These are phyloP conservation scores for Drosophila pegasa DNA, from an alignment of 2,888 invertebrate species.

Conservation along the genomic window DNA sequence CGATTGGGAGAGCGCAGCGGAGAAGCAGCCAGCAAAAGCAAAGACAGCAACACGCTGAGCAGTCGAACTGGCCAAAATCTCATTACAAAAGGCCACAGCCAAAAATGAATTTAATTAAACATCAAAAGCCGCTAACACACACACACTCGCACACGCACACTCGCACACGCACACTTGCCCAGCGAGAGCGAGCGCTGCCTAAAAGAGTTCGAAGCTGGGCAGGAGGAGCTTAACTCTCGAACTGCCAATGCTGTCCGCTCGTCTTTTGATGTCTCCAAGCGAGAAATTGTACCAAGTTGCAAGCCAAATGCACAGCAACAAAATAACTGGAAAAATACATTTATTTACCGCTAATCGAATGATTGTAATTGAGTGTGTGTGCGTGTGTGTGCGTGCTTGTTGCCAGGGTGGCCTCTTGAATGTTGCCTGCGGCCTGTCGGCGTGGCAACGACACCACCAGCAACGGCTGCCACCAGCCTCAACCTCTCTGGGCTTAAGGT, in stretches of 20 bases:
- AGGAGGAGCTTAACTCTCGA: constrained; percentile 43
- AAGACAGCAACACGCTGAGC: constrained; percentile 49
- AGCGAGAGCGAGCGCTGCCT: neutral
- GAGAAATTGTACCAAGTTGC: constrained; percentile 59
- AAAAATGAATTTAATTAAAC: constrained; percentile 80
- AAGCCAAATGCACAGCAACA: constrained; percentile 24
- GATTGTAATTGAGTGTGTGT: constrained; percentile 16
- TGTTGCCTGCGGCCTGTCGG: constrained; percentile 17
- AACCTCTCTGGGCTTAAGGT: constrained; percentile 43
- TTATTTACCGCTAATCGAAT: constrained; percentile 57
- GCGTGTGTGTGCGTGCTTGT: constrained; percentile 16
- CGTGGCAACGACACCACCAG: constrained; percentile 57
- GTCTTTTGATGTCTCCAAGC: constrained; percentile 62
- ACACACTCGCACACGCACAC: constrained; percentile 17
- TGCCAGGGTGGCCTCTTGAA: constrained; percentile 28
- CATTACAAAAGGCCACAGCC: constrained; percentile 78
- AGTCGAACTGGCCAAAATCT: constrained; percentile 61
- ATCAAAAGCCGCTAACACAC: constrained; percentile 61
- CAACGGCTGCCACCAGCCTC: constrained; percentile 37
- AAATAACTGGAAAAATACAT: constrained; percentile 51
- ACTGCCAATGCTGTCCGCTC: constrained; percentile 16
- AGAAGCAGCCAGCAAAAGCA: constrained; percentile 48
- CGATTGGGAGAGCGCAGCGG: constrained; percentile 42
- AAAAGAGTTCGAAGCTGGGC: constrained; percentile 35
- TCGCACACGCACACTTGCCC: neutral